Conservation (phyloP, 1,140 invertebrate species). For the Drosophila willistoni region DNA sequence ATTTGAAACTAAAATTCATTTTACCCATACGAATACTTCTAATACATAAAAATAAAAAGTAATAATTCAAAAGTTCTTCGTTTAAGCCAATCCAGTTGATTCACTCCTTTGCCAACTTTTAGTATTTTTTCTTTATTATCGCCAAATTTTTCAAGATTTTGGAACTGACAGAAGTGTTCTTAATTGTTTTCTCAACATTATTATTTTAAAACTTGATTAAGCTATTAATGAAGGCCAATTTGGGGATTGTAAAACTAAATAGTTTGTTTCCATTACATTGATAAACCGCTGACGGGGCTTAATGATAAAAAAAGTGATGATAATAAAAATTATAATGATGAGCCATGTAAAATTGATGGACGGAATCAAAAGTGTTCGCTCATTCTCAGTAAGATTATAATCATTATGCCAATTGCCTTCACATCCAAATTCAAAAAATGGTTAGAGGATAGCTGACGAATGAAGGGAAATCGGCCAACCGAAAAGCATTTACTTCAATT, state of each 20-base stretch:
- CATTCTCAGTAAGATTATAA: slow-evolving; percentile 35
- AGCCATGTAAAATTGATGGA: slow-evolving; percentile 24
- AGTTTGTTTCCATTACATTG: slow-evolving; percentile 54
- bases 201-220: no score
- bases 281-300: slow-evolving; percentile 34
- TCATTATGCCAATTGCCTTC: slow-evolving; percentile 49
- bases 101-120: no score
- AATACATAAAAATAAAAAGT: no score
- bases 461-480: slow-evolving; percentile 32
- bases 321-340: slow-evolving; percentile 14
- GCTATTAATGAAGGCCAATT: neutral
- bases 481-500: slow-evolving; percentile 70
- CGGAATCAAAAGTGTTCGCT: slow-evolving; percentile 8
- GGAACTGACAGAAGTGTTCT: no score
- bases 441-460: neutral
- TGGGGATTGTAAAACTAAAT: slow-evolving; percentile 25
- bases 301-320: neutral
- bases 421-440: neutral
- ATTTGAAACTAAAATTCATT: no score
- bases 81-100: no score
- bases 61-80: no score
- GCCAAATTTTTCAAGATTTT: no score
- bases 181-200: no score
- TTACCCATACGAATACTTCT: no score
- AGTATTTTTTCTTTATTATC: no score